phyloP scores from a whole-genome alignment of 2,888 invertebrate species.

The Stenodema calcarata region DNA sequence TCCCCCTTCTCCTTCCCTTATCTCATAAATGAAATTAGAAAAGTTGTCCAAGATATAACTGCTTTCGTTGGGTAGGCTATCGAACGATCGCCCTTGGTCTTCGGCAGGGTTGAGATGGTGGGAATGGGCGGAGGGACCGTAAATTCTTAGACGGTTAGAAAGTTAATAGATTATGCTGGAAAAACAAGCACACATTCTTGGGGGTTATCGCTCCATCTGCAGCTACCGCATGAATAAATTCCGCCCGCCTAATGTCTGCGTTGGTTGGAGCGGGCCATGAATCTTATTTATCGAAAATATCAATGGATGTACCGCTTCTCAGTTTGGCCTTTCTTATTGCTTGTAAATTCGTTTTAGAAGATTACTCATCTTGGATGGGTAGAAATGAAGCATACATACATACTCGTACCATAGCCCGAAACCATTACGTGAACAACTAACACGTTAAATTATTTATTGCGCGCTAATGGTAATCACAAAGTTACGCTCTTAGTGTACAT shows the following conservation, averaged over 20 bases:
- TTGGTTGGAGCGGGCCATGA: neutral
- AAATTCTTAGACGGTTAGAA: neutral
- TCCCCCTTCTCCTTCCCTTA: neutral
- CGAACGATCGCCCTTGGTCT: conserved; percentile 7
- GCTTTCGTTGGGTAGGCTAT: neutral
- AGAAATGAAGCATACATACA: neutral
- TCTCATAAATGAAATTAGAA: conserved; percentile 10
- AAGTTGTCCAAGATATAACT: conserved; percentile 13
- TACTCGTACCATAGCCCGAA: no score
- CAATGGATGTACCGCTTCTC: neutral
- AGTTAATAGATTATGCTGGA: neutral
- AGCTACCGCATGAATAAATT: neutral
- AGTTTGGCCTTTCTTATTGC: neutral
- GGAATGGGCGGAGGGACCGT: neutral
- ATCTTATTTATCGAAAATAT: neutral
- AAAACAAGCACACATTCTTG: neutral
- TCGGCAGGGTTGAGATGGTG: neutral
- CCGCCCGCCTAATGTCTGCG: neutral
- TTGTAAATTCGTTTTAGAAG: neutral
- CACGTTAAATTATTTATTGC: no score
- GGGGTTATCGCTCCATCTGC: neutral
- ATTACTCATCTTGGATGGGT: neutral
- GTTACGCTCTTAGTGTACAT: no score
- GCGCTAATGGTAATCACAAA: no score
- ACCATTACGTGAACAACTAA: no score